Evolutionary conservation across 2,797 vertebrate genomes (phyloP).

Genomic region (Alosa sapidissima): DNA sequence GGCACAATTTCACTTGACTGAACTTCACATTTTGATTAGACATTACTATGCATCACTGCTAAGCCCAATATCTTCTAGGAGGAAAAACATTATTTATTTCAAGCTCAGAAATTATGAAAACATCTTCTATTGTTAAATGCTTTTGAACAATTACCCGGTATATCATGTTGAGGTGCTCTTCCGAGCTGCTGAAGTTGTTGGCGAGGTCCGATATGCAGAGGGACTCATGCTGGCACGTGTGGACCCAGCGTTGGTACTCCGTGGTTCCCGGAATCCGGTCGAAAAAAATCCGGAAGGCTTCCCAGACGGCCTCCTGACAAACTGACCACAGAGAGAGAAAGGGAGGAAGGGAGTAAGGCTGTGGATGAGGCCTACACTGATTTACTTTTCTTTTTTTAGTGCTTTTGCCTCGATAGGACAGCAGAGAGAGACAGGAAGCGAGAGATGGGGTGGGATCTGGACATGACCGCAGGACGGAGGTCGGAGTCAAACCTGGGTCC

Average conservation of each 20-base stretch:
- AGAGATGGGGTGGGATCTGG: too few species aligned
- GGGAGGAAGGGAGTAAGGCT: background rate
- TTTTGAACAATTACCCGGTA: constrained; percentile 71
- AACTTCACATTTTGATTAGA: background rate
- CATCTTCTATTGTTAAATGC: background rate
- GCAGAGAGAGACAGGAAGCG: too few species aligned
- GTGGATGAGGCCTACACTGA: background rate
- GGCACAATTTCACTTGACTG: background rate
- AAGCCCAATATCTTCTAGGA: background rate
- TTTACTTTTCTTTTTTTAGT: too few species aligned
- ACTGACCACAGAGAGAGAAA: constrained; percentile 67
- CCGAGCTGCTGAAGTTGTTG: constrained; percentile 87
- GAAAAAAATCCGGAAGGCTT: constrained; percentile 91
- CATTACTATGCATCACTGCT: background rate
- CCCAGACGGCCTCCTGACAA: constrained; percentile 94
- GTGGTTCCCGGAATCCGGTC: constrained; percentile 85
- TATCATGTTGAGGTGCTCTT: constrained; percentile 84
- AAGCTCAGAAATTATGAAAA: background rate
- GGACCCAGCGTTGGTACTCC: constrained; percentile 90
- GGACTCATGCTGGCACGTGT: constrained; percentile 83
- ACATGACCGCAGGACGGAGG: too few species aligned
- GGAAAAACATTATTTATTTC: background rate
- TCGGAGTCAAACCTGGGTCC: too few species aligned
- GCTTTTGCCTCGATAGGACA: too few species aligned
- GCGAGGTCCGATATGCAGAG: constrained; percentile 88